Conservation (phyloP, 2,797 vertebrate genomes). For the Artibeus jamaicensis region DNA sequence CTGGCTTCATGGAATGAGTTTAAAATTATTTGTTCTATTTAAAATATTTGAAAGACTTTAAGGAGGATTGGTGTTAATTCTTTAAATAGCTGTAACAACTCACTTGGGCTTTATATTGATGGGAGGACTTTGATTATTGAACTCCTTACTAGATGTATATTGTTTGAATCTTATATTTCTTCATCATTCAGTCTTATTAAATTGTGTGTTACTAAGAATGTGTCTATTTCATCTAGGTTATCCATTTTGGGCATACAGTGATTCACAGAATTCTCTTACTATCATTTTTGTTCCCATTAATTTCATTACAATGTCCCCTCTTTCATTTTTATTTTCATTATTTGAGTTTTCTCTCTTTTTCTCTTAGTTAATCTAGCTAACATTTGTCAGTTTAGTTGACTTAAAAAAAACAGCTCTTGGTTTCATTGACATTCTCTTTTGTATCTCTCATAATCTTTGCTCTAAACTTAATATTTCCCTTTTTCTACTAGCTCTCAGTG, state of each 20-base stretch:
- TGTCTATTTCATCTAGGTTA: not conserved
- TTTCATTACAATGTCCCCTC: not conserved
- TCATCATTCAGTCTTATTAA: not conserved
- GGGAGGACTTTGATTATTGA: not conserved
- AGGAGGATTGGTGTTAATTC: not conserved
- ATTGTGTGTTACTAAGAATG: not conserved
- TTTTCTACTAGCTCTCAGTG: not conserved
- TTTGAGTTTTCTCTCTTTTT: not conserved
- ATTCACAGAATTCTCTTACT: not conserved
- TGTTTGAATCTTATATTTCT: not conserved
- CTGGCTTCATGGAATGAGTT: not conserved
- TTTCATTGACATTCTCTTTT: not conserved
- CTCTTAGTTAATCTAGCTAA: not conserved
- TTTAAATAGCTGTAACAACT: not conserved
- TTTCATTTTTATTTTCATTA: not conserved
- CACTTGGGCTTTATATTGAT: not conserved
- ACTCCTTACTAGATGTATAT: not conserved
- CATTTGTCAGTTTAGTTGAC: not conserved
- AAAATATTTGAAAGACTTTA: not conserved
- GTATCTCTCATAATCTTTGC: not conserved
- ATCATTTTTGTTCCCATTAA: not conserved
- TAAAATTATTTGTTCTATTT: not conserved
- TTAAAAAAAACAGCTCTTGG: not conserved
- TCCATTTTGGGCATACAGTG: not conserved
- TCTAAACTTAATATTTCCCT: not conserved